Percentiles rank a stretch among this genome's conserved stretches.
Evolutionary conservation across 2,888 invertebrate species (phyloP).

Genomic region (Sceliomorpha sp.): DNA sequence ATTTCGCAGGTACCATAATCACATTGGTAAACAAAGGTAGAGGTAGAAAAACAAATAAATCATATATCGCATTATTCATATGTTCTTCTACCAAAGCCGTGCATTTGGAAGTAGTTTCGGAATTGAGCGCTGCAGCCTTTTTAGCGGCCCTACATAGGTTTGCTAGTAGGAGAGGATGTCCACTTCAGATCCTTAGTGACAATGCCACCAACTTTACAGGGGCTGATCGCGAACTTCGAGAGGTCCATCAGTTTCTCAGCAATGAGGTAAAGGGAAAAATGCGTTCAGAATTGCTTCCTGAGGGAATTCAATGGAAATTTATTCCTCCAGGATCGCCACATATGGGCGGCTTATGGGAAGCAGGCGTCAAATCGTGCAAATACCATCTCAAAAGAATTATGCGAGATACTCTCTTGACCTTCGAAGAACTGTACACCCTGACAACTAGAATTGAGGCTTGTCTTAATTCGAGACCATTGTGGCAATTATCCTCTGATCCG

Average conservation of each 20-base stretch:
- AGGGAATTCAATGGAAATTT: conserved; percentile 61
- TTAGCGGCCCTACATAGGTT: conserved; percentile 56
- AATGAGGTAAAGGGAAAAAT: background rate
- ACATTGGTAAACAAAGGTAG: conserved; percentile 35
- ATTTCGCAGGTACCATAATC: conserved; percentile 43
- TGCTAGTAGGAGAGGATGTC: conserved; percentile 50
- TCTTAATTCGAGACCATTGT: conserved; percentile 64
- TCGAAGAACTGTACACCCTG: conserved; percentile 63
- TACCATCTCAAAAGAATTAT: conserved; percentile 57
- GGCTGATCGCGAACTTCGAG: conserved; percentile 48
- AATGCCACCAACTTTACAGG: conserved; percentile 65
- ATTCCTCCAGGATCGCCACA: conserved; percentile 64
- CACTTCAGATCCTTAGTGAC: conserved; percentile 53
- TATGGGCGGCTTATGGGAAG: conserved; percentile 68
- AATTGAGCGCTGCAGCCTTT: conserved; percentile 51
- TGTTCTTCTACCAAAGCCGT: conserved; percentile 58
- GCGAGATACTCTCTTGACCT: conserved; percentile 55
- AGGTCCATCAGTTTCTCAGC: conserved; percentile 26
- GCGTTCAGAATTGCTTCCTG: background rate
- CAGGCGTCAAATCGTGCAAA: conserved; percentile 65
- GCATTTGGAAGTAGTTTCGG: conserved; percentile 58
- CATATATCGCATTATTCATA: conserved; percentile 56
- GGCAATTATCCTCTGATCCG: conserved; percentile 55
- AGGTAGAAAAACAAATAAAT: conserved; percentile 43
- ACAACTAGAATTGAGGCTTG: conserved; percentile 61